These are phyloP conservation scores for Merops nubicus DNA, from an alignment of 2,113 vertebrate species.

Conservation along the genomic window DNA sequence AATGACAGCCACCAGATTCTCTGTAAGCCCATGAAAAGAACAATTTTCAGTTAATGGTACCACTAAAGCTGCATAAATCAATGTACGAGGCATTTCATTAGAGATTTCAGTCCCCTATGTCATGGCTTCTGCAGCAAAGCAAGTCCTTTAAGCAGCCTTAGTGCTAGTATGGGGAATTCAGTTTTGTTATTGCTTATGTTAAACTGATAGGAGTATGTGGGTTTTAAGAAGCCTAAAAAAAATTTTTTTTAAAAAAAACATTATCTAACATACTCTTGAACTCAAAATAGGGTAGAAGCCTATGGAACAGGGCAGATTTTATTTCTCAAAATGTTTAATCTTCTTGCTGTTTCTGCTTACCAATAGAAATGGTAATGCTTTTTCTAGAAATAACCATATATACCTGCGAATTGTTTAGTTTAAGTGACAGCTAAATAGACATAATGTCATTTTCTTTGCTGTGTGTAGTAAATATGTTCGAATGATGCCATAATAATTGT, in stretches of 20 bases:
- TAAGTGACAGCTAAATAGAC: not conserved
- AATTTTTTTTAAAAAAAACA: no score
- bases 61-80: slow-evolving; percentile 63
- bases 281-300: not conserved
- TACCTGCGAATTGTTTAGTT: not conserved
- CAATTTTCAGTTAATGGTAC: slow-evolving; percentile 59
- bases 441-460: slow-evolving; percentile 13
- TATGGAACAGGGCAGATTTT: not conserved
- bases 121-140: slow-evolving; percentile 30
- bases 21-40: slow-evolving; percentile 41
- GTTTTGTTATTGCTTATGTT: slow-evolving; percentile 57
- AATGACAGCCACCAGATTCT: slow-evolving; percentile 38
- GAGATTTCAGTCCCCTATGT: slow-evolving; percentile 36
- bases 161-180: slow-evolving; percentile 28
- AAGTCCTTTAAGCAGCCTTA: slow-evolving; percentile 50
- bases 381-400: not conserved
- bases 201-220: not conserved
- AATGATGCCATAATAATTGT: not conserved
- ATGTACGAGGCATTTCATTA: not conserved
- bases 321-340: not conserved
- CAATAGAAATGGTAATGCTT: not conserved
- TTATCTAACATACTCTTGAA: not conserved
- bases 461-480: not conserved
- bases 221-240: not conserved
- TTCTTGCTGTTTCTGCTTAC: not conserved